Base-by-base conservation (phyloP, 1,140 invertebrate species). In the Leptoteleia sp. region DNA sequence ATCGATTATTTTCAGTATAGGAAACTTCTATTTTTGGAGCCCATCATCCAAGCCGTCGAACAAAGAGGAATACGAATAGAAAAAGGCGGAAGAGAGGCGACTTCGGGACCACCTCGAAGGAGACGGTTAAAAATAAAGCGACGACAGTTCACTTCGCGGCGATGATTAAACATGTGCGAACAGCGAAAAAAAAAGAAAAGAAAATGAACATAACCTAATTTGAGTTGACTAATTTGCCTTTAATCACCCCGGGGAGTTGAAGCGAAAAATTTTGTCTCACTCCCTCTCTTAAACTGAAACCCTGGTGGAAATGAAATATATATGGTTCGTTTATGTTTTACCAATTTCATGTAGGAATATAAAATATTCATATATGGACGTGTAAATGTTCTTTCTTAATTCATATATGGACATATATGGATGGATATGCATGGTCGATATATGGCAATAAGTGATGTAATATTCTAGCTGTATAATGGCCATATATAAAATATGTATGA, bases 51-150 rank as follows among this genome's bases (percentile, higher is more conserved):
- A 47, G 8, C 33, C 52, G 17, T 59, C 35, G 40, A 59, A 70
- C 35, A 70, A 70, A 70, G 54, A 59, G 50, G 13, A 70, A 70
- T 59, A 70, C 40, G 43, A 59, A 70, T 52, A 59, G 65, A 70
- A 59, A 68, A 70, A 70, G 54, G 45, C 45, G 54, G 54, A 70
- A 59, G 65, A 48, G 19, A n/a, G n/a, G 11, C 17, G 31, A 31
- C 15, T 27, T 19, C 25, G 43, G n/a, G 65, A 70, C 65, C 52
- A 70, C 72, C 72, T 61, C 62, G 35, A 27, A 17, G 72, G 13
- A 47, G 17, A 47, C 29, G 45, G 72, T 52, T 76, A 76, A 76
- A 76, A 76, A 76, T 67, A 67, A 68, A 45, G 62, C 38, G 72
- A 67, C 61, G 71, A 67, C 62, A 76, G 54, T 76, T 52, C 50